Evolutionary conservation across 2,797 vertebrate species (phyloP), one percentile per base, ranked within the genome.

Genomic region (Sebastes matsubarae): DNA sequence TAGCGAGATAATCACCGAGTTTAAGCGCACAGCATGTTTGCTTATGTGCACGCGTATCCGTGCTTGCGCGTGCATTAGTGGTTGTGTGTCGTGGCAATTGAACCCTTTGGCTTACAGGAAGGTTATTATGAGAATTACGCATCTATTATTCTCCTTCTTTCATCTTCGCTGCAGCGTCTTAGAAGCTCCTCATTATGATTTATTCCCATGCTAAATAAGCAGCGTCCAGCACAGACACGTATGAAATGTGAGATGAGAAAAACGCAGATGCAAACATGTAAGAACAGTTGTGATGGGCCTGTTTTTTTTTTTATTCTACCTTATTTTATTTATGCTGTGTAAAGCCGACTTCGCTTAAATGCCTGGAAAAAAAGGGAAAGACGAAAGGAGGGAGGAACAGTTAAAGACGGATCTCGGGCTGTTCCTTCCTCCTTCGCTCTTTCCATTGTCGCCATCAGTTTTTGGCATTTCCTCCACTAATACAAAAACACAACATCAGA

Each of bases 191-290:
- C 72, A 77, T 89, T 88, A 87, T 91, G 84, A 92, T 94, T 90
- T 92, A 91, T 92, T 83, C 82, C 29, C 86, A 79, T 91, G 82
- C 89, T 89, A 92, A 91, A 89, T 88, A 90, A 92, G 82, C 90
- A 77, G 82, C 75, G 68, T 92, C 83, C 68, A 88, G 93, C 87
- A 90, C 85, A 88, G 93, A 86, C 94, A 89, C 79, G 94, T 90
- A 81, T 79, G 75, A 92, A 82, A 86, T 72, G 84, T 69, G 80
- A 88, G 85, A 89, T 73, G 86, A 87, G 76, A 75, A 86, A 87
- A 85, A 83, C 63, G 50, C 64, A 77, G 75, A 84, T 73, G 77
- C 36, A 82, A 79, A 84, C 77, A 16, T 84, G 80, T 61, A 79
- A 70, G 61, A 82, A 71, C 65, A 16, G 69, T 69, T 81, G 61